These are phyloP conservation scores for Nannoperca obscura DNA, from an alignment of 2,797 vertebrate species.

Conservation along the genomic window DNA sequence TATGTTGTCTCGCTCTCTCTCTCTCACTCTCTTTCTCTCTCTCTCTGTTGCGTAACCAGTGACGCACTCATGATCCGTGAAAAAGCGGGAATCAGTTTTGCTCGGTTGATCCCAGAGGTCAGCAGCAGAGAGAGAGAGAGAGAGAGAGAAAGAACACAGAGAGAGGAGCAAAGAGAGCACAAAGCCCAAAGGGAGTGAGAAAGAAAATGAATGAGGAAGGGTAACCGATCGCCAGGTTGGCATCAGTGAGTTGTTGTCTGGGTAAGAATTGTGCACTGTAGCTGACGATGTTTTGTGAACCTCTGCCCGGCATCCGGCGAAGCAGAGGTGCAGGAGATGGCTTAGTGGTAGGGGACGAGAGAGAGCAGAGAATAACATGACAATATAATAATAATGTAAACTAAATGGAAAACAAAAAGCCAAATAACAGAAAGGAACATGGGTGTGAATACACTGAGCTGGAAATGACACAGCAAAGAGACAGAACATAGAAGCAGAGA, in stretches of 20 bases:
- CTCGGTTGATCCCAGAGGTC: slow-evolving; percentile 84
- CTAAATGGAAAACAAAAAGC: slow-evolving; percentile 32
- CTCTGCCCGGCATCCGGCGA: slow-evolving; percentile 33
- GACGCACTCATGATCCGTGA: slow-evolving; percentile 84
- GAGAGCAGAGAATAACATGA: slow-evolving; percentile 24
- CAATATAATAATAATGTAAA: slow-evolving; percentile 38
- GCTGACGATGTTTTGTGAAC: slow-evolving; percentile 38
- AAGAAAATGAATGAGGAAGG: slow-evolving; percentile 21
- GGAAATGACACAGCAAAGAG: slow-evolving; percentile 16
- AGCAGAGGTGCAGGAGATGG: slow-evolving; percentile 36
- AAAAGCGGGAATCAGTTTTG: slow-evolving; percentile 84
- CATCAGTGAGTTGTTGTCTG: slow-evolving; percentile 45
- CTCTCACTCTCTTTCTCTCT: slow-evolving; percentile 16
- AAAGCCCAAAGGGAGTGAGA: slow-evolving; percentile 45
- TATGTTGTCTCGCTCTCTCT: slow-evolving; percentile 33
- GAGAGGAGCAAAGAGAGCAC: slow-evolving; percentile 43
- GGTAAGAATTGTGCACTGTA: slow-evolving; percentile 28
- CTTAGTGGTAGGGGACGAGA: slow-evolving; percentile 18
- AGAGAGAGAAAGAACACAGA: slow-evolving; percentile 37
- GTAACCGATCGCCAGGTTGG: slow-evolving; percentile 6
- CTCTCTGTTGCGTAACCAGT: slow-evolving; percentile 75
- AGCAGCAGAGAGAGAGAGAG: slow-evolving; percentile 61
- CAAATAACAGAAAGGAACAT: slow-evolving; percentile 11
- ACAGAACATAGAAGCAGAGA: neutral
- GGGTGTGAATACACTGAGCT: neutral